Conservation (phyloP, 2,888 invertebrate genomes). For the Agrochola lota region DNA sequence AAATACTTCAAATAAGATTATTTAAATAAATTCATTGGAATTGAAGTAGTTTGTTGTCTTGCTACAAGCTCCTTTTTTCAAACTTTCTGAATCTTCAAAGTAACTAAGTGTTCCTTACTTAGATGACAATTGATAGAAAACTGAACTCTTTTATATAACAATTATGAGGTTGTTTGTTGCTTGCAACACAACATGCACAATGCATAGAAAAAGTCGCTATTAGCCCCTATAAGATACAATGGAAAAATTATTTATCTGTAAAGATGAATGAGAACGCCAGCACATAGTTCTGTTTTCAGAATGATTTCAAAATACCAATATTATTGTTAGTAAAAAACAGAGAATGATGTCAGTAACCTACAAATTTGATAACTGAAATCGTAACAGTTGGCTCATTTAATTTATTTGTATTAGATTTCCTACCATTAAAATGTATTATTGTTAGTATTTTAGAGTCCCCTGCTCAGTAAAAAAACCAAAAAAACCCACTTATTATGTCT, state of each 20-base stretch:
- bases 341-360: background rate
- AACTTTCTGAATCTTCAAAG: background rate
- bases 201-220: constrained; percentile 28
- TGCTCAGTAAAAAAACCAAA: background rate
- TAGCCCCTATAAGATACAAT: background rate
- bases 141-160: background rate
- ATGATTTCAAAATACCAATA: background rate
- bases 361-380: constrained; percentile 2
- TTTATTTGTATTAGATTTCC: background rate
- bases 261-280: constrained; percentile 27
- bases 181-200: constrained; percentile 12
- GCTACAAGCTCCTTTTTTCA: background rate
- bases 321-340: constrained; percentile 21
- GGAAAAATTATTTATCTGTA: background rate
- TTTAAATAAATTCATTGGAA: constrained; percentile 1
- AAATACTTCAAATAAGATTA: background rate
- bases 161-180: background rate
- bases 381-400: background rate
- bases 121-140: constrained; percentile 7
- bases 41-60: background rate
- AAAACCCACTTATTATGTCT: background rate
- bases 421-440: constrained; percentile 9
- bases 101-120: background rate
- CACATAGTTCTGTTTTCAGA: background rate
- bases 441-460: background rate